Evolutionary conservation across 1,140 invertebrate species (phyloP), one percentile per base, ranked within the genome.

Genomic region (Eupristina koningsbergeri): DNA sequence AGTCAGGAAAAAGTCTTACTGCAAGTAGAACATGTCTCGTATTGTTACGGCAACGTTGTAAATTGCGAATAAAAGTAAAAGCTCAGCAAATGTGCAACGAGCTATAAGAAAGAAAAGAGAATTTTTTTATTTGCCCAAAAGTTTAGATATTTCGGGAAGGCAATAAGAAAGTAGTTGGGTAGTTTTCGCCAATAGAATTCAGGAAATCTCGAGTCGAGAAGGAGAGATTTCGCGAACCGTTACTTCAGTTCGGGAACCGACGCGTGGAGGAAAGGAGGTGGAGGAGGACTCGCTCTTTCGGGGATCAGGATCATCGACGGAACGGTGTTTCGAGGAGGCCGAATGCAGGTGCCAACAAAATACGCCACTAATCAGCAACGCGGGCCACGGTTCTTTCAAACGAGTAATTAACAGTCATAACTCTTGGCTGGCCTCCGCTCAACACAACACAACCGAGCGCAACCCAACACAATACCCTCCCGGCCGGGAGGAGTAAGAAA

Each of bases 401-500:
- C 88, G 86, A 89, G 89, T 89, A 90, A 91, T 91, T 91, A 91
- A 89, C 88, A 87, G 85, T 88, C 88, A 89, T 89, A 89, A 89
- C 84, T 89, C 88, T 88, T 89, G 81, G 79, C 36, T 9, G n/a
- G 22, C 64, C 64, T 71, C 53, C 8, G 15, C 71, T 29, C 53
- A 61, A 22, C 31, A 61, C 75, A 34, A 71, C 58, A 29, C 53
- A 5, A 34, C 3, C 36, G 5, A 22, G 34, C 50, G 31, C 41
- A n/a, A n/a, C n/a, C n/a, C n/a, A n/a, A 3, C 45, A 3, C 76
- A 3, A n/a, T 64, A 2, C 3, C 5, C 15, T 29, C 22, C 0
- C 11, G 26, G 71, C 22, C 17, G 67, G 0, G 13, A 58, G 9
- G 53, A 13, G 3, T 6, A 75, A 75, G n/a, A 53, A 39, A 75